A percentile compares a stretch with the other conserved stretches of the same genome.
Conservation (phyloP, 2,797 vertebrate species). For the Lophius americanus region DNA sequence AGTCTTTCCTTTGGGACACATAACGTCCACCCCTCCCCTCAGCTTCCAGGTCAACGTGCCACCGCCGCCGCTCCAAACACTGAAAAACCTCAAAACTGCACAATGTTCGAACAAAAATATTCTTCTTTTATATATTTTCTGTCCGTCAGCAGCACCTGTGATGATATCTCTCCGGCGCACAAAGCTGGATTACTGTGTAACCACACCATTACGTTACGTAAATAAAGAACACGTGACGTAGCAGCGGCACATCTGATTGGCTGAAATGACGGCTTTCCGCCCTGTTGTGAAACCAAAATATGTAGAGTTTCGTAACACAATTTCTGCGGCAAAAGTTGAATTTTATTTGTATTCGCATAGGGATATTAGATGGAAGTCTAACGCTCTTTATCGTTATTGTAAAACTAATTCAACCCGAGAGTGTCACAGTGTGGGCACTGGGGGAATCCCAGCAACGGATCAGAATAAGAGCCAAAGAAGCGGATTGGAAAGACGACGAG, state of each 20-base stretch:
- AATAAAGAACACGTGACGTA: constrained; percentile 82
- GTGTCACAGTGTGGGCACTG: no score
- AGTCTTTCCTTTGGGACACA: constrained; percentile 48
- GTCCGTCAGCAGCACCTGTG: constrained; percentile 37
- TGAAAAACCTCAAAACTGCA: not conserved
- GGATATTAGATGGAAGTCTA: not conserved
- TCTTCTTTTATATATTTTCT: not conserved
- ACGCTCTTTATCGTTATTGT: no score
- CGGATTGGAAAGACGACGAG: constrained; percentile 1
- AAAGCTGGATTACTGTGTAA: constrained; percentile 56
- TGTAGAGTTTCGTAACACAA: constrained; percentile 82
- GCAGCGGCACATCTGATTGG: constrained; percentile 74
- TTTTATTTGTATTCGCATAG: not conserved
- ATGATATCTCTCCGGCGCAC: constrained; percentile 13
- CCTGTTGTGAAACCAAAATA: constrained; percentile 85
- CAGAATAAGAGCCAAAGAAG: constrained; percentile 15
- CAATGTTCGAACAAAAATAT: not conserved
- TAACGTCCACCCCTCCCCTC: constrained; percentile 40
- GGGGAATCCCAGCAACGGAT: constrained; percentile 46
- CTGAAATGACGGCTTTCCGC: constrained; percentile 48
- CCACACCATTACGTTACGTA: constrained; percentile 82
- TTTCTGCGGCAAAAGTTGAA: constrained; percentile 45
- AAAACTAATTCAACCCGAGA: no score
- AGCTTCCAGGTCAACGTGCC: constrained; percentile 15
- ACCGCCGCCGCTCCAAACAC: constrained; percentile 36